A percentile compares a stretch with the other conserved stretches of the same genome.
These are phyloP conservation scores for Macrotrachela quadricornifera DNA, from an alignment of 1,140 invertebrate species.

Conservation along the genomic window DNA sequence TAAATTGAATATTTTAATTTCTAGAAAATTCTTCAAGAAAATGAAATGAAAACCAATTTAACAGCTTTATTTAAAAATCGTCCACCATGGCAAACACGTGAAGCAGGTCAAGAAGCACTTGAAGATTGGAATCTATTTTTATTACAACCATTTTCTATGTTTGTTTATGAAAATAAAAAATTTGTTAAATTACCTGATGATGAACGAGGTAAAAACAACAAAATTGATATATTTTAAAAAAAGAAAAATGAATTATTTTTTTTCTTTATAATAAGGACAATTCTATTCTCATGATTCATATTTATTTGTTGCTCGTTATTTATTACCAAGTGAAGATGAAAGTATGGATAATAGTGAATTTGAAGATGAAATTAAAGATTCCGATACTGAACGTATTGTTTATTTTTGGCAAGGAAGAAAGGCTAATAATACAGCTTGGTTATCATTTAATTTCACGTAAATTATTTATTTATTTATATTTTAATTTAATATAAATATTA, in stretches of 20 bases:
- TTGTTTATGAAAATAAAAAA: conserved; percentile 89
- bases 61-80: conserved; percentile 82
- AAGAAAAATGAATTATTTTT: too few species aligned
- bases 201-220: conserved; percentile 49
- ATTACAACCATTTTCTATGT: conserved; percentile 63
- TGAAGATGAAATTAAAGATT: conserved; percentile 36
- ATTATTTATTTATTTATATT: background rate
- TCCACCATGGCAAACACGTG: conserved; percentile 58
- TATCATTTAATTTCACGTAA: conserved; percentile 85
- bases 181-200: conserved; percentile 83
- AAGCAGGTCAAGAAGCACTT: conserved; percentile 51
- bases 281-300: conserved; percentile 92
- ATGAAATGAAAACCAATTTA: conserved; percentile 51
- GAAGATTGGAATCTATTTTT: conserved; percentile 34
- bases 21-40: background rate
- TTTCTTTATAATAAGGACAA: conserved; percentile 29
- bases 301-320: conserved; percentile 83
- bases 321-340: conserved; percentile 17
- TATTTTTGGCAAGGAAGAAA: conserved; percentile 98
- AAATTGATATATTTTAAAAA: background rate
- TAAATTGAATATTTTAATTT: background rate
- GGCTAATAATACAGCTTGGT: conserved; percentile 95
- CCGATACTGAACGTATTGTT: conserved; percentile 54
- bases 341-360: conserved; percentile 27
- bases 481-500: background rate